Percentiles rank a stretch among this genome's conserved stretches.
phyloP scores from a whole-genome alignment of 2,797 vertebrate genomes.

The Malurus splendens region DNA sequence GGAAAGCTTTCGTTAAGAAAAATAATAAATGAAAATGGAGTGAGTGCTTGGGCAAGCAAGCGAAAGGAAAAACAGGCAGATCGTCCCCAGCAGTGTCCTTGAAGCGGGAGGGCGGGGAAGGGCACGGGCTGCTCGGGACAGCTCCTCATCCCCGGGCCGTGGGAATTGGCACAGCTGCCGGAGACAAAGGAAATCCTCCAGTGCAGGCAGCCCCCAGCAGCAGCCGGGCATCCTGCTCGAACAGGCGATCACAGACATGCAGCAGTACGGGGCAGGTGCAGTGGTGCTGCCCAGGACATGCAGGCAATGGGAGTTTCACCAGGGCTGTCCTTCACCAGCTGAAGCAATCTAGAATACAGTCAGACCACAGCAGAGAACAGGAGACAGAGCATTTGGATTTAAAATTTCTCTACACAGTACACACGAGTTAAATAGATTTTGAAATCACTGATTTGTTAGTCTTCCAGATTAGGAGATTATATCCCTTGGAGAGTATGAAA shows the following conservation, averaged over 20 bases:
- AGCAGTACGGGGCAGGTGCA: neutral
- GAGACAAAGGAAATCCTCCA: neutral
- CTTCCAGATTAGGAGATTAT: conserved; percentile 15
- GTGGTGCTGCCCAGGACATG: neutral
- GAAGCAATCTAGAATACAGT: neutral
- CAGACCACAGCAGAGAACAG: neutral
- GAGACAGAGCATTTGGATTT: neutral
- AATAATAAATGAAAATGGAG: neutral
- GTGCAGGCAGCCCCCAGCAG: neutral
- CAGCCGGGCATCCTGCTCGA: neutral
- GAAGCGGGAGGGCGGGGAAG: neutral
- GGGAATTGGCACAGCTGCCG: neutral
- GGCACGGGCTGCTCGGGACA: neutral
- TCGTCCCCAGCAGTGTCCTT: neutral
- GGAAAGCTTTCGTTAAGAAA: neutral
- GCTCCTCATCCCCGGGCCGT: neutral
- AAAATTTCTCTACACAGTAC: neutral
- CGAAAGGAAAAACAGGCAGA: neutral
- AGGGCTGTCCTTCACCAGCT: neutral
- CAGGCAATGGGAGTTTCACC: neutral
- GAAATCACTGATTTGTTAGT: neutral
- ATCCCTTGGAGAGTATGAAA: neutral
- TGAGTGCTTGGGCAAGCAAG: neutral
- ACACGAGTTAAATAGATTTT: neutral
- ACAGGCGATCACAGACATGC: neutral